phyloP scores from a whole-genome alignment of 2,888 invertebrate species.

The Chirona hameri region DNA sequence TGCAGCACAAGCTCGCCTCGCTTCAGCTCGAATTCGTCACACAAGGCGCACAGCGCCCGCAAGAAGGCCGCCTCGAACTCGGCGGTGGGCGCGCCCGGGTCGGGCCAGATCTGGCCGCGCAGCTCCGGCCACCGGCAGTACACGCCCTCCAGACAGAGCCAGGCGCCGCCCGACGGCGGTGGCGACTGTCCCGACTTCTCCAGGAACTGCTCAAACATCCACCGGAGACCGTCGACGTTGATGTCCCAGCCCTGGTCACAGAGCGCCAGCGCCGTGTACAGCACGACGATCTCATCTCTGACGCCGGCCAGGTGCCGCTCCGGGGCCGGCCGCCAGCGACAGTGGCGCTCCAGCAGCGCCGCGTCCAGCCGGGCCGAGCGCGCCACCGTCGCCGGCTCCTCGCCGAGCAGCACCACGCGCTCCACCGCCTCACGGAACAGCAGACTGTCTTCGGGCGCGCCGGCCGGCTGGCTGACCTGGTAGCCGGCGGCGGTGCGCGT shows the following conservation, averaged over 20 bases:
- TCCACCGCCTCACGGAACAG: background rate
- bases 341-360: background rate
- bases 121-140: background rate
- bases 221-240: background rate
- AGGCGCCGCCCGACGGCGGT: background rate
- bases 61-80: background rate
- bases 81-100: background rate
- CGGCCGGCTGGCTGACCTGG: background rate
- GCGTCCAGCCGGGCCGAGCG: background rate
- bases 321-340: background rate
- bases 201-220: background rate
- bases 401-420: slow-evolving; percentile 1
- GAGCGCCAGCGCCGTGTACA: slow-evolving; percentile 3
- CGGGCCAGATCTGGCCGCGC: background rate
- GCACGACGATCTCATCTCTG: background rate
- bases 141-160: background rate
- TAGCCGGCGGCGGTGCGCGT: background rate
- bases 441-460: background rate
- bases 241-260: background rate
- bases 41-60: background rate
- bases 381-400: background rate
- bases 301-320: background rate
- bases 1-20: background rate
- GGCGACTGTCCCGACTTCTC: background rate
- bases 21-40: slow-evolving; percentile 10